phyloP scores from a whole-genome alignment of 2,888 invertebrate genomes.

The Augochlorella aurata region DNA sequence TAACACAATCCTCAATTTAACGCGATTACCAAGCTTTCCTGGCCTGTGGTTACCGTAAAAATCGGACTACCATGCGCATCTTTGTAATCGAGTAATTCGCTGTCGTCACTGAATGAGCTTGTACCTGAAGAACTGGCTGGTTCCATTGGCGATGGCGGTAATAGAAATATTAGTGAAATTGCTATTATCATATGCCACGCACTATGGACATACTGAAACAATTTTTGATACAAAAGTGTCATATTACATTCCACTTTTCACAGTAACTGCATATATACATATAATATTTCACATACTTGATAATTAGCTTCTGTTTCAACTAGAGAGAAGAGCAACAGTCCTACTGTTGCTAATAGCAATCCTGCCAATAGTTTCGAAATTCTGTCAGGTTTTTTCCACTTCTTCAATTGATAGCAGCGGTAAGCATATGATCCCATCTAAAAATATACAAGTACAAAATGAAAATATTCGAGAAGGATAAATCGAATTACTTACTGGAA shows the following conservation, averaged over 20 bases:
- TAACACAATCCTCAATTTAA: constrained; percentile 58
- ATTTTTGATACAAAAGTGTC: not conserved
- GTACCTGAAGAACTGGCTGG: constrained; percentile 56
- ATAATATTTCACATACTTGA: constrained; percentile 72
- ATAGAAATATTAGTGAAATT: constrained; percentile 83
- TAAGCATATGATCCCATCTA: constrained; percentile 71
- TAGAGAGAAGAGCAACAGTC: constrained; percentile 84
- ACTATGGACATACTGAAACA: constrained; percentile 84
- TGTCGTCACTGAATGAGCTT: constrained; percentile 55
- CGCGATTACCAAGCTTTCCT: constrained; percentile 60
- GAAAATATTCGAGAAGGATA: not conserved
- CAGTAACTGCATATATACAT: not conserved
- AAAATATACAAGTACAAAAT: constrained; percentile 26
- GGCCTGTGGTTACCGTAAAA: constrained; percentile 66
- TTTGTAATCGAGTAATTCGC: constrained; percentile 71
- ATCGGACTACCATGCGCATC: constrained; percentile 69
- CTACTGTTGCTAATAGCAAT: constrained; percentile 82
- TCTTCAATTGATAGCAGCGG: constrained; percentile 69
- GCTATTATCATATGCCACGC: constrained; percentile 85
- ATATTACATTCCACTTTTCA: not conserved
- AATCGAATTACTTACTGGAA: constrained; percentile 72
- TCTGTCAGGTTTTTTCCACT: constrained; percentile 68
- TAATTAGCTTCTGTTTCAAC: constrained; percentile 85
- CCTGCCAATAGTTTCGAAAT: constrained; percentile 80
- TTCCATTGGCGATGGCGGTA: constrained; percentile 79